Conservation (phyloP, 2,797 vertebrate species). For the Thamnophis elegans region DNA sequence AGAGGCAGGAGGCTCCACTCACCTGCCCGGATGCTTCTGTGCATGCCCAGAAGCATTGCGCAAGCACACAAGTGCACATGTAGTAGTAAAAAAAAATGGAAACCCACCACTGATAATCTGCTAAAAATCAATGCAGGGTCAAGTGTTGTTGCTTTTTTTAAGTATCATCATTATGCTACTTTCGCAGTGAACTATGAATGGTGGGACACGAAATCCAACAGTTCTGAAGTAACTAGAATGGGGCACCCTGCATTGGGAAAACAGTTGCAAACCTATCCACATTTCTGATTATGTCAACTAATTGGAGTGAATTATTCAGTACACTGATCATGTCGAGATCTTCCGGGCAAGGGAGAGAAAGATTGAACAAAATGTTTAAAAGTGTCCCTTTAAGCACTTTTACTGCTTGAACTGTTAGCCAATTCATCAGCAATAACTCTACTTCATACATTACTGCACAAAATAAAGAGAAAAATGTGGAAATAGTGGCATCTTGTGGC, state of each 20-base stretch:
- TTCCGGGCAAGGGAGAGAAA: neutral
- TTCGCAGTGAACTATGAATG: neutral
- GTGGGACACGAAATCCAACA: neutral
- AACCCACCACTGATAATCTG: neutral
- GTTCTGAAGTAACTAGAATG: neutral
- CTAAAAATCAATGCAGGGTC: neutral
- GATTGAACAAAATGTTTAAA: neutral
- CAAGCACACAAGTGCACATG: too few species aligned
- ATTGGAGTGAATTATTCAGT: neutral
- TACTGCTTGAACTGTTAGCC: neutral
- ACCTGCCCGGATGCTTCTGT: too few species aligned
- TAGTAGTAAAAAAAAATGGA: too few species aligned
- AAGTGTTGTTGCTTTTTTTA: neutral
- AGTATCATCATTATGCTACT: neutral
- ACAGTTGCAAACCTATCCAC: neutral
- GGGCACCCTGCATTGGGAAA: neutral
- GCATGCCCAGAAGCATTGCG: too few species aligned
- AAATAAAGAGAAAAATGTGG: neutral
- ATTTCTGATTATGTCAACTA: neutral
- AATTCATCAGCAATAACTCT: neutral
- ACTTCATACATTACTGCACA: neutral
- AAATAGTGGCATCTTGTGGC: slow-evolving; percentile 18
- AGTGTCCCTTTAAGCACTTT: neutral
- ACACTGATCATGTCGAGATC: neutral
- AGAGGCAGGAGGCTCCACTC: too few species aligned